Evolutionary conservation across 1,140 invertebrate genomes (phyloP).

Genomic region (Cydia fagiglandana): DNA sequence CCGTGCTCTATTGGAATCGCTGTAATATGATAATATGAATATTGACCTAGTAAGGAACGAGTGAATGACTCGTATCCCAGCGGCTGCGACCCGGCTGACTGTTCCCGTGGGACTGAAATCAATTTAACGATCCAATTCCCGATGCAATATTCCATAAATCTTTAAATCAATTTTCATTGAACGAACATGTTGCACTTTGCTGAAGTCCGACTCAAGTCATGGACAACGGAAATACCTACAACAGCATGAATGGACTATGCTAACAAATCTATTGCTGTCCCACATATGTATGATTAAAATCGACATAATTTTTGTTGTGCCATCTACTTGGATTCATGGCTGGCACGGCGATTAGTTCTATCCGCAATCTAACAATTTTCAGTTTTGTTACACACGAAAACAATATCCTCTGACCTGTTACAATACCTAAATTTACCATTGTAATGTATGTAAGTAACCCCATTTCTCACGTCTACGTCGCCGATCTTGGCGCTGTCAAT

Average conservation of each 20-base stretch:
- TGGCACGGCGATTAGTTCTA: too few species aligned
- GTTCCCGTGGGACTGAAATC: conserved; percentile 18
- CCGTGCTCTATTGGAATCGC: neutral
- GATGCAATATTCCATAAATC: conserved; percentile 17
- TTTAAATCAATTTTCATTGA: neutral
- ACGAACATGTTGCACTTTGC: conserved; percentile 2
- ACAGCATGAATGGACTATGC: too few species aligned
- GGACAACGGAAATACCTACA: too few species aligned
- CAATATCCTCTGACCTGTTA: too few species aligned
- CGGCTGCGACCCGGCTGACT: neutral
- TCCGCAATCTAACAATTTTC: too few species aligned
- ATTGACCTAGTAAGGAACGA: conserved; percentile 28
- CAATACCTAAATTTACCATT: too few species aligned
- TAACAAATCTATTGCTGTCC: too few species aligned
- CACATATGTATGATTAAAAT: too few species aligned
- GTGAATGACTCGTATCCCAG: neutral
- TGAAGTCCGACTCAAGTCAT: neutral
- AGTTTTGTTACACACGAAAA: too few species aligned
- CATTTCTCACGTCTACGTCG: conserved; percentile 7
- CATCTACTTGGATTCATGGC: too few species aligned
- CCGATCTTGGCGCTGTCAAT: conserved; percentile 21
- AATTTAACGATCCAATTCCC: neutral
- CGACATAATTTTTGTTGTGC: too few species aligned
- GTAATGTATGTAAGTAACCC: neutral
- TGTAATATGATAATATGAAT: conserved; percentile 1